Evolutionary conservation across 2,888 invertebrate species (phyloP).

Genomic region (Volucella zonaria): DNA sequence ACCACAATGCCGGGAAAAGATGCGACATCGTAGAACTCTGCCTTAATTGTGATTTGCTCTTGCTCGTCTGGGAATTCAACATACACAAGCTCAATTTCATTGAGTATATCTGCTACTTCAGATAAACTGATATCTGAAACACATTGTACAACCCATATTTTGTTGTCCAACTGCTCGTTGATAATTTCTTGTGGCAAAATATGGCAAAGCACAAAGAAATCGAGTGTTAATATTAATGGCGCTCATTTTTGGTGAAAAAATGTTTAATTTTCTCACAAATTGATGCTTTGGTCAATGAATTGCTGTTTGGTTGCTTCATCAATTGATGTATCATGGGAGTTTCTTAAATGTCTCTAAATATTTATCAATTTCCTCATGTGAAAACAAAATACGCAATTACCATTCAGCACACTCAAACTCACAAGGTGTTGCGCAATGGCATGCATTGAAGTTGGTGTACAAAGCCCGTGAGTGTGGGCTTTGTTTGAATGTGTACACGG

Average conservation of each 20-base stretch:
- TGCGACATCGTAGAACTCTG: not conserved
- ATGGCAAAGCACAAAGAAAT: not conserved
- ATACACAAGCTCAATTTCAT: not conserved
- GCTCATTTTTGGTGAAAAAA: not conserved
- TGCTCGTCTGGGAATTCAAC: not conserved
- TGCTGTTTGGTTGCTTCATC: not conserved
- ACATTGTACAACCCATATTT: not conserved
- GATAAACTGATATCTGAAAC: conserved; percentile 5
- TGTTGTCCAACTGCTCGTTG: conserved; percentile 16
- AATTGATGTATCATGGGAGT: not conserved
- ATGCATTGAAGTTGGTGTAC: no score
- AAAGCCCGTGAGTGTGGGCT: no score
- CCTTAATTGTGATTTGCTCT: not conserved
- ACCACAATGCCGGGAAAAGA: not conserved
- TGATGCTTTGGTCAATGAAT: not conserved
- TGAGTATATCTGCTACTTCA: conserved; percentile 5
- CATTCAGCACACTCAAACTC: not conserved
- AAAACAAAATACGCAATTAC: not conserved
- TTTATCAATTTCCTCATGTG: not conserved
- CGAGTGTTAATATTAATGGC: not conserved
- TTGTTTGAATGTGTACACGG: not conserved
- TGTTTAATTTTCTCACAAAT: not conserved
- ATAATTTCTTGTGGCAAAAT: not conserved
- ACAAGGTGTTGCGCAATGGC: not conserved
- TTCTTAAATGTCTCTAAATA: not conserved